Base-by-base conservation (phyloP, 2,113 vertebrate species). In the Ivindomyrus marchei region DNA sequence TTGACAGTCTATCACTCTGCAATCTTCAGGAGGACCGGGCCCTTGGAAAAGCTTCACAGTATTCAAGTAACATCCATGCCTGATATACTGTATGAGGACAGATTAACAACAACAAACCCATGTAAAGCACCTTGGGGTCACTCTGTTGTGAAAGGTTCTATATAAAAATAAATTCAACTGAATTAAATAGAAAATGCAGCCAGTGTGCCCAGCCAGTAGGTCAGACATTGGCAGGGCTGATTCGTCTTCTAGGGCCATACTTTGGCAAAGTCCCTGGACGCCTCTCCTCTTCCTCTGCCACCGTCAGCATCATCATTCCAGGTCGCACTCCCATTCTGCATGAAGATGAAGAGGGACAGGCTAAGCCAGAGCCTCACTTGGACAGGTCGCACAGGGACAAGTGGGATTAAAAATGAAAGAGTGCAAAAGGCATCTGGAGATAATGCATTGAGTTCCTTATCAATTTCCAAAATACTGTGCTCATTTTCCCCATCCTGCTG, bases 181-280 rank as follows among this genome's bases (percentile, higher is more conserved):
- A 31, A 70, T 31, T 70, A 70, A 70, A n/a, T 1, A 27, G n/a
- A 10, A 80, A 80, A 39, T 42, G 74, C 74, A 77, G 36, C 31
- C 31, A 77, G 4, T 39, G 70, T 36, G 31, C 1, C 70, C 15
- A 31, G 27, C 27, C 27, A 27, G 27, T 1, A 53, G 85, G 27
- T 39, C 27, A 24, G 86, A 10, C 47, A 88, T 56, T 15, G 50
- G 21, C 3, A 47, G 47, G 10, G 11, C 45, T 4, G 13, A 8
- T 17, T 31, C 21, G 70, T 47, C 19, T 74, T 39, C n/a, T 58
- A 84, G 53, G 47, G 88, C 90, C 96, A 94, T 88, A 99, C 98
- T 97, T 99, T 99, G 92, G 98, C 97, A 92, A 99, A 99, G 93
- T 99, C 98, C 93, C 98, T 94, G 87, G 98, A 98, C 58, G 98